Evolutionary conservation across 2,888 invertebrate genomes (phyloP), one percentile per base, ranked within the genome.

Genomic region (Idaea aversata): DNA sequence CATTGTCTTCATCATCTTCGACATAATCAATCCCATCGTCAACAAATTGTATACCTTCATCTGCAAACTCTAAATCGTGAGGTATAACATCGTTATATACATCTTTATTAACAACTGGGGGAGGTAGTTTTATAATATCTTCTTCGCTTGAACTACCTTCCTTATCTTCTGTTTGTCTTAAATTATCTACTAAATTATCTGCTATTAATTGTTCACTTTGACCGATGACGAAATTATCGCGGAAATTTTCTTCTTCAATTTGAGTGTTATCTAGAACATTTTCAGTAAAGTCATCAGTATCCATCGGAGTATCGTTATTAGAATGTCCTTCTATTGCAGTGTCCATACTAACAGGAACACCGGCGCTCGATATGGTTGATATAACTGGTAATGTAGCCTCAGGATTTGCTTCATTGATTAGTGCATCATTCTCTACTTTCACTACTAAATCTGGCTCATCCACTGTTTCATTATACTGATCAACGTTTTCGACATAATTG

Each of bases 11-110:
- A 25, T 71, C 61, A 6, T 69, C 67, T 34, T 72, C 68, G 58
- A 63, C 61, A 63, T 64, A 70, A 63, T 73, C 73, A 25, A 72
- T 73, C 25, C 74, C 75, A 63, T 85, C 74, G 47, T 74, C 72
- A 57, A 67, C 67, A 67, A 72, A 77, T 57, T 71, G 75, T 10
- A 78, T 79, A 4, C 79, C 79, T 58, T 88, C 86, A 61, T 89
- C 84, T 34, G 73, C 78, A 61, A 86, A 81, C 34, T 77, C 77
- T 13, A 84, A 67, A 70, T 83, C 74, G 5, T 61, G 66, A 2
- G 73, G 64, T 7, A 73, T 63, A 35, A 66, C 68, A 35, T 63
- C 60, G 7, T 47, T 47, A 47, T 6, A 47, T 2, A 13, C 10
- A 47, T 47, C 47, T 47, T 47, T 47, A 47, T 47, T 47, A 47